Conservation (phyloP, 2,797 vertebrate genomes). For the Dendrocincla tyrannina region DNA sequence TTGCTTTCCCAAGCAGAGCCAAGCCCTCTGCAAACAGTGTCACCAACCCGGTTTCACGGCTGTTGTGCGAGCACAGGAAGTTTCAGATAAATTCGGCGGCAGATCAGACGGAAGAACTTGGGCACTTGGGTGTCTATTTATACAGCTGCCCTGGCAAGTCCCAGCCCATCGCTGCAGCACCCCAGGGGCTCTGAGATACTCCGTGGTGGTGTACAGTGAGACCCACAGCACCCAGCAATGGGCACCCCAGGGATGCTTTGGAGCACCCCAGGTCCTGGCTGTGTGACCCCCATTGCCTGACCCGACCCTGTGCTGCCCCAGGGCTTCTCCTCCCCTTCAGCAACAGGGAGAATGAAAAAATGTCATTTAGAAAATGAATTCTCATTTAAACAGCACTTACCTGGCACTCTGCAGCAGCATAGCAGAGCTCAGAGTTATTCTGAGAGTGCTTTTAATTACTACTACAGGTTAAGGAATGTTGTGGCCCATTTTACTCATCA, state of each 20-base stretch:
- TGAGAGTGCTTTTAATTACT: not conserved
- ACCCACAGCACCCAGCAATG: not conserved
- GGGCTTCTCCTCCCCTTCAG: not conserved
- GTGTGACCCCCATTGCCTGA: not conserved
- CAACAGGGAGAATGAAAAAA: not conserved
- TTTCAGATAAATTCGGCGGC: slow-evolving; percentile 14
- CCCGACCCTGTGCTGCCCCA: rapidly evolving
- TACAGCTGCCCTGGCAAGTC: not conserved
- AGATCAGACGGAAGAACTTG: slow-evolving; percentile 9
- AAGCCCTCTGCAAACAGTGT: not conserved
- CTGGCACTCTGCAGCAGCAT: not conserved
- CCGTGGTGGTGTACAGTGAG: not conserved
- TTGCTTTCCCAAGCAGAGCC: slow-evolving; percentile 9
- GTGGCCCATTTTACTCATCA: not conserved
- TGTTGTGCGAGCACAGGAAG: slow-evolving; percentile 22
- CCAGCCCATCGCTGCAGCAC: not conserved
- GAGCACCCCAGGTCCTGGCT: not conserved
- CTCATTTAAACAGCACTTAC: not conserved
- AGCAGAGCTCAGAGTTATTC: not conserved
- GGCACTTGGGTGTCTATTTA: not conserved
- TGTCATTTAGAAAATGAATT: rapidly evolving
- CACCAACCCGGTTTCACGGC: rapidly evolving
- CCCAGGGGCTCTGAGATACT: not conserved
- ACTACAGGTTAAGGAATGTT: not conserved
- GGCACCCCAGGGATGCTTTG: not conserved